Base-by-base conservation (phyloP, 2,797 vertebrate species). In the Alexandromys oeconomus region DNA sequence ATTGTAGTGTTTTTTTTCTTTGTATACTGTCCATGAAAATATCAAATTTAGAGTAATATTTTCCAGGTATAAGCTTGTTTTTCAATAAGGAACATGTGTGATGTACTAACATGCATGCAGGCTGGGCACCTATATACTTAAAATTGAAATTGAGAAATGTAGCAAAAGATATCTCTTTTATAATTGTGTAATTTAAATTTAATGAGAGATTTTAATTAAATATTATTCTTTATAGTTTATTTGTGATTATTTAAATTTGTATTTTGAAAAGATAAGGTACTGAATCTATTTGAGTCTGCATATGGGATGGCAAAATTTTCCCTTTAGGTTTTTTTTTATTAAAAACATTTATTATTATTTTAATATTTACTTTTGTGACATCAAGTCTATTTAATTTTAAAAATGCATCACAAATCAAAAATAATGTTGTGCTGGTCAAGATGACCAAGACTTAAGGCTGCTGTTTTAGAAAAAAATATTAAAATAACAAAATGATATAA, bases 401-500 rank as follows among this genome's bases (percentile, higher is more conserved):
- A 67, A 31, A 78, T 94, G 40, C 84, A 63, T 57, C 65, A 81
- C n/a, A 90, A 96, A 94, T 92, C 40, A 92, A 96, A 97, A 94
- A 93, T 88, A 87, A 92, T 87, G 14, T 76, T 85, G 21, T 71
- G 1, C 31, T 92, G 48, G 46, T 93, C 76, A 94, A 73, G 76
- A 95, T 95, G 61, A 96, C 79, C 74, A n/a, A 95, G 59, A 54
- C 1, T 46, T 51, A 93, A 40, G 5, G 31, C 34, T 46, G 19
- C 0, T 57, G 4, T n/a, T 63, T 80, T 80, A 57, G 69, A 51
- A 82, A 73, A 27, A 61, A 15, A 29, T 94, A 54, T 85, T 87
- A 92, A 93, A 34, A 93, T 21, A 81, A 25, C 10, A 89, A 54
- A 92, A 79, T 91, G 23, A 74, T 88, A 40, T 37, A 87, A 92